phyloP scores from a whole-genome alignment of 2,797 vertebrate species.

The Allobates femoralis region DNA sequence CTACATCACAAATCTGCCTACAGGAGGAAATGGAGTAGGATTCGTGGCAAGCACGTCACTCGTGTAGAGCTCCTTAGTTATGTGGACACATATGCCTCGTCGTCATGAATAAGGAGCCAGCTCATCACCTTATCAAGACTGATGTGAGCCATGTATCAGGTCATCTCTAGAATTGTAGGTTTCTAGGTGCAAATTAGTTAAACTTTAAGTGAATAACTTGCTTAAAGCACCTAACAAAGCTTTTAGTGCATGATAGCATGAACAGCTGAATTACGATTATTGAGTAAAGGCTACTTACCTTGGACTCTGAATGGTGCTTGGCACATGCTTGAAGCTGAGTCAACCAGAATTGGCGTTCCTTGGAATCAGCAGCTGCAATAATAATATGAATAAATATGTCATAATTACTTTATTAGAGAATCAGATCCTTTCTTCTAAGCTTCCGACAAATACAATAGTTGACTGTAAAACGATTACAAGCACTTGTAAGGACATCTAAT shows the following conservation, averaged over 20 bases:
- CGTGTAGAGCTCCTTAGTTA: too few species aligned
- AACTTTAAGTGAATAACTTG: not conserved
- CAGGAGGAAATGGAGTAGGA: too few species aligned
- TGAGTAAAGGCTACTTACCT: constrained; percentile 78
- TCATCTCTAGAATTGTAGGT: not conserved
- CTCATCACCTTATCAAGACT: too few species aligned
- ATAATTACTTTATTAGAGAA: not conserved
- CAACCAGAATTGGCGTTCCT: constrained; percentile 95
- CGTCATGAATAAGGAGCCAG: too few species aligned
- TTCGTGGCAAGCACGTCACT: too few species aligned
- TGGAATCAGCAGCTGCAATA: constrained; percentile 86
- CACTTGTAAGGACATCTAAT: not conserved
- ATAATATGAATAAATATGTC: constrained; percentile 56
- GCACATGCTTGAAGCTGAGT: constrained; percentile 92
- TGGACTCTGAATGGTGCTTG: constrained; percentile 91
- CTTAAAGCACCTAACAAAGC: not conserved
- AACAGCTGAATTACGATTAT: not conserved
- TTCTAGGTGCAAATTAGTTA: not conserved
- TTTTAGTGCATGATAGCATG: not conserved
- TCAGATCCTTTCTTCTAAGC: not conserved
- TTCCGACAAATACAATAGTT: not conserved
- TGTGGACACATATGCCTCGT: too few species aligned
- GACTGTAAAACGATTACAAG: not conserved
- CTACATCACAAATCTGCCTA: too few species aligned
- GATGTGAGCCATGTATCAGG: too few species aligned